Conservation (phyloP, 2,888 invertebrate genomes). For the Rhyacophila evoluta region DNA sequence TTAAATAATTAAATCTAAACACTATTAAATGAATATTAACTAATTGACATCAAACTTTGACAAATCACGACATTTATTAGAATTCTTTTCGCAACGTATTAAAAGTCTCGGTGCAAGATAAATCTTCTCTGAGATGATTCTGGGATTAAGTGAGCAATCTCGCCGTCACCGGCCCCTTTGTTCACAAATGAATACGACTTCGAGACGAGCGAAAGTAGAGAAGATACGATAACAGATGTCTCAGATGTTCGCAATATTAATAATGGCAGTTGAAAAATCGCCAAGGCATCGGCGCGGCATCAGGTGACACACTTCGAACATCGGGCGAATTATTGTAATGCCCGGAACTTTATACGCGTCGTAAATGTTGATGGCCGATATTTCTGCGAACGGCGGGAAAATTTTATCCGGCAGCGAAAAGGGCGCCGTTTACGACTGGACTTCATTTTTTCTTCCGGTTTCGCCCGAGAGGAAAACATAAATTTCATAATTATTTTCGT, state of each 20-base stretch:
- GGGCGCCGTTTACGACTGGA: constrained; percentile 8
- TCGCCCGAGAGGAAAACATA: not conserved
- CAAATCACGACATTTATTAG: too few species aligned
- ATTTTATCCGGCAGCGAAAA: not conserved
- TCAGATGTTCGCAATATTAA: constrained; percentile 2
- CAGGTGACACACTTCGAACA: not conserved
- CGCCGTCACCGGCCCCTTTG: not conserved
- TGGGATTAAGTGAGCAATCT: too few species aligned
- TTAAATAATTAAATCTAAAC: too few species aligned
- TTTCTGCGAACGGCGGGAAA: constrained; percentile 18
- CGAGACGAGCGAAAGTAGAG: not conserved
- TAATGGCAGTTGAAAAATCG: constrained; percentile 7
- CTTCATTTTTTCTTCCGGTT: not conserved
- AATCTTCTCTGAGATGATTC: too few species aligned
- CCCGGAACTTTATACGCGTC: not conserved
- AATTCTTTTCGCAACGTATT: too few species aligned
- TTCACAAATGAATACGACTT: constrained; percentile 13
- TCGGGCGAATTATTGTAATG: constrained; percentile 7
- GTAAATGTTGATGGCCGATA: constrained; percentile 6
- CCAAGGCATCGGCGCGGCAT: not conserved
- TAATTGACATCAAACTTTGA: too few species aligned
- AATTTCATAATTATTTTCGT: not conserved
- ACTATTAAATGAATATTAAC: too few species aligned
- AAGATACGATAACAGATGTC: not conserved
- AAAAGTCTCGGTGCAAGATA: too few species aligned